phyloP scores from a whole-genome alignment of 2,888 invertebrate genomes.

The Limnephilus auricula region DNA sequence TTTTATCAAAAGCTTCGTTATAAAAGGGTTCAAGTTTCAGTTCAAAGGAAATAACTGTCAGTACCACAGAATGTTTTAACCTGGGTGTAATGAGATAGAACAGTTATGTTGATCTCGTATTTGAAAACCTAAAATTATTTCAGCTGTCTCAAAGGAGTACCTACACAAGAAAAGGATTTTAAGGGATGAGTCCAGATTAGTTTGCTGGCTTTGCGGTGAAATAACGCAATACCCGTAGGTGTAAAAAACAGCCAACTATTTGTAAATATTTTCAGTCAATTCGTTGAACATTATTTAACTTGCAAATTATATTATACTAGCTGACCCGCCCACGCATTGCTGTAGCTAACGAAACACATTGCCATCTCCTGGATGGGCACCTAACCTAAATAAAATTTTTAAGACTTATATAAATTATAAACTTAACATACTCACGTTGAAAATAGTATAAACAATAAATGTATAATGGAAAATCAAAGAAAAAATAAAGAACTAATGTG shows the following conservation, averaged over 20 bases:
- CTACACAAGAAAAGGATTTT: neutral
- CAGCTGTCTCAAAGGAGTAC: neutral
- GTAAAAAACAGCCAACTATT: neutral
- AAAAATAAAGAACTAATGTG: too few species aligned
- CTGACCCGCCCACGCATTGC: too few species aligned
- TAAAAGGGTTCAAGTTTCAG: slow-evolving; percentile 2
- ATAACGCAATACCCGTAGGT: neutral
- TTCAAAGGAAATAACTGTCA: slow-evolving; percentile 23
- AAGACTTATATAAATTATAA: too few species aligned
- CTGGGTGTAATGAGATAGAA: neutral
- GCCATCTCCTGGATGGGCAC: too few species aligned
- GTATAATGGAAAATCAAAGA: too few species aligned
- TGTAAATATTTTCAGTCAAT: neutral
- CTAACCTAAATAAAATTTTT: too few species aligned
- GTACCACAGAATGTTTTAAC: neutral
- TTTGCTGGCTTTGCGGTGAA: neutral
- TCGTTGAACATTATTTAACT: too few species aligned
- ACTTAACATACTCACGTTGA: too few species aligned
- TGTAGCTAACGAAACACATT: too few species aligned
- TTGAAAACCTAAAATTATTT: neutral
- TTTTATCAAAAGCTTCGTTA: slow-evolving; percentile 13
- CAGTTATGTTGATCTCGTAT: neutral
- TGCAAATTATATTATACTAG: too few species aligned
- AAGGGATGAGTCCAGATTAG: neutral
- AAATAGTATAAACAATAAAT: too few species aligned